Percentiles rank a stretch among this genome's conserved stretches.
phyloP scores from a whole-genome alignment of 2,888 invertebrate species.

The Polyommatus icarus region DNA sequence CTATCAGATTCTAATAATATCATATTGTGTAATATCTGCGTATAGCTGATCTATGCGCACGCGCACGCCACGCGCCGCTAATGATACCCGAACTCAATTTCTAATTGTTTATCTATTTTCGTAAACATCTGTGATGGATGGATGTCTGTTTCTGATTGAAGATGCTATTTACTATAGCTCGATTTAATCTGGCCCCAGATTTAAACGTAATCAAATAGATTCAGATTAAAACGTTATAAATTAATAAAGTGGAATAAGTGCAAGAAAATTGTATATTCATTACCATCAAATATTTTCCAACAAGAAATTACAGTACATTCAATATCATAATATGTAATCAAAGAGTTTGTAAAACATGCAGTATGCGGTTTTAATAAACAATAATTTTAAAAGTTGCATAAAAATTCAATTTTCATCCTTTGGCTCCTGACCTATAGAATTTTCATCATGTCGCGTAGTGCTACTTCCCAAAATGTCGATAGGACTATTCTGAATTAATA shows the following conservation, averaged over 20 bases:
- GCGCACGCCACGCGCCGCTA: conserved; percentile 64
- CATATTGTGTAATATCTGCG: not conserved
- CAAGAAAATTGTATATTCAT: too few species aligned
- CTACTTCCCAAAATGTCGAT: too few species aligned
- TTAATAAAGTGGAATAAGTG: too few species aligned
- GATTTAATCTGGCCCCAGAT: not conserved
- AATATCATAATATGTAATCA: too few species aligned
- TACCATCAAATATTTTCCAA: too few species aligned
- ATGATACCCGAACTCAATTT: conserved; percentile 59
- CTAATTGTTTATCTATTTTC: conserved; percentile 43
- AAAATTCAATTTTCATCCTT: too few species aligned
- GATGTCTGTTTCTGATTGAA: not conserved
- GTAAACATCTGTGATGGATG: conserved; percentile 21
- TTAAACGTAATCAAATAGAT: not conserved
- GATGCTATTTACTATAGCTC: not conserved
- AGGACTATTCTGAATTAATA: too few species aligned
- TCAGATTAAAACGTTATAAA: too few species aligned
- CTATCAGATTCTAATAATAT: too few species aligned
- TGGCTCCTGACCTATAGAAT: too few species aligned
- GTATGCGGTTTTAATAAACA: not conserved
- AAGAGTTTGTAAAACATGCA: not conserved
- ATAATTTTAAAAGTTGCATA: not conserved
- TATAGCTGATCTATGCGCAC: conserved; percentile 47
- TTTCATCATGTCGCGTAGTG: too few species aligned
- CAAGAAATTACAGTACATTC: too few species aligned